Evolutionary conservation across 2,113 vertebrate genomes (phyloP), one percentile per base, ranked within the genome.

Genomic region (Spea bombifrons): DNA sequence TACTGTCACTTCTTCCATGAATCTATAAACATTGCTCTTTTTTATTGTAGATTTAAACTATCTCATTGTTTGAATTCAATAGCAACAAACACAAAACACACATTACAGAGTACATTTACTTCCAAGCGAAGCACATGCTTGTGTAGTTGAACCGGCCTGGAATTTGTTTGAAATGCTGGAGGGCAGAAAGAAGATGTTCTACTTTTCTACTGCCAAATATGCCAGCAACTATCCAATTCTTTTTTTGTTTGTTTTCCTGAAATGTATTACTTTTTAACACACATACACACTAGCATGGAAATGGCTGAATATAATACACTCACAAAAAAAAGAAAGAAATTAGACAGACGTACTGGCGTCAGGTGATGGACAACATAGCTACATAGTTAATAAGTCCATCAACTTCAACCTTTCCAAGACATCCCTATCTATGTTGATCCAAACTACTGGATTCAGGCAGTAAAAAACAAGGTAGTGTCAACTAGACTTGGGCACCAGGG

Each of bases 11-110:
- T 75, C 61, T 75, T 75, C 74, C 74, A 75, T 66, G 48, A 47
- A 75, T 64, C 73, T 65, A 49, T 66, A 75, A 66, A 75, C 63
- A 75, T 67, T 75, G 17, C 49, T 66, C 47, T 45, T 75, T 75
- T 75, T 75, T 66, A 43, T 55, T 53, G 63, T 67, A 66, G 74
- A 66, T 75, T 43, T 53, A 53, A 75, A 75, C 74, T 64, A 66
- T 53, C 63, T 50, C 30, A 67, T 43, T 67, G 74, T 75, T 67
- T 66, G 74, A 66, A 48, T 75, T 66, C 73, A 75, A 66, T 45
- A 75, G 74, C 49, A 75, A 75, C 64, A 67, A 75, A 75, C 74
- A 55, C 17, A 66, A 75, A 75, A 67, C 74, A 66, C 64, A 75
- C 64, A 52, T 45, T 53, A 55, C 48, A 75, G 66, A 75, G 63